These are phyloP conservation scores for Cydia pomonella DNA, from an alignment of 1,140 invertebrate species.

Conservation along the genomic window DNA sequence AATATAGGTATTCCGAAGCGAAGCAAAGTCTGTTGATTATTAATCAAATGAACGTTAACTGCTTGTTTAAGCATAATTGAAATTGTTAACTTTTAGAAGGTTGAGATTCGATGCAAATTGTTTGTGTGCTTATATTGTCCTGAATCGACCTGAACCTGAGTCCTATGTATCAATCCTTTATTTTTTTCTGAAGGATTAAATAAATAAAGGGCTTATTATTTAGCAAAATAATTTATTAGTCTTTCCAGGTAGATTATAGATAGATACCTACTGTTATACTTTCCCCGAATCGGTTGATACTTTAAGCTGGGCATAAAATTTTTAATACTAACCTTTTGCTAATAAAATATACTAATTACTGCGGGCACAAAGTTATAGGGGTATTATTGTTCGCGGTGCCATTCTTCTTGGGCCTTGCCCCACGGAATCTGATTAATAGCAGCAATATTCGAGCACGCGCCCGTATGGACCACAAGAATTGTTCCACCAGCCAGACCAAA, in stretches of 20 bases:
- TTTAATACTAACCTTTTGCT: not conserved
- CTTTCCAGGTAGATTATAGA: no score
- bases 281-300: not conserved
- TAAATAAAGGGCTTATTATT: not conserved
- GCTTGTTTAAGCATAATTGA: slow-evolving; percentile 5
- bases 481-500: slow-evolving; percentile 45
- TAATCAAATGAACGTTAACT: slow-evolving; percentile 8
- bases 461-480: slow-evolving; percentile 61
- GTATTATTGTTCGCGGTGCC: slow-evolving; percentile 50
- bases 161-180: no score
- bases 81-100: slow-evolving; percentile 3
- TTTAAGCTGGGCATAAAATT: not conserved
- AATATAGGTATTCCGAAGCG: not conserved
- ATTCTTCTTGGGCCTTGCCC: slow-evolving; percentile 53
- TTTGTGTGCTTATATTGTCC: not conserved
- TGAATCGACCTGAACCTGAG: no score
- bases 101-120: not conserved
- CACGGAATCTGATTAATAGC: slow-evolving; percentile 66
- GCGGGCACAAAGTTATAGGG: slow-evolving; percentile 17
- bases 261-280: no score
- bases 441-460: slow-evolving; percentile 59
- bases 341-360: slow-evolving; percentile 28
- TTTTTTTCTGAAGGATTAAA: no score
- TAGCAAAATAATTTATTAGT: not conserved
- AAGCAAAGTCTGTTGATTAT: not conserved